Percentiles rank a stretch among this genome's conserved stretches.
phyloP scores from a whole-genome alignment of 2,797 vertebrate species.

The Amphiprion clarkii region DNA sequence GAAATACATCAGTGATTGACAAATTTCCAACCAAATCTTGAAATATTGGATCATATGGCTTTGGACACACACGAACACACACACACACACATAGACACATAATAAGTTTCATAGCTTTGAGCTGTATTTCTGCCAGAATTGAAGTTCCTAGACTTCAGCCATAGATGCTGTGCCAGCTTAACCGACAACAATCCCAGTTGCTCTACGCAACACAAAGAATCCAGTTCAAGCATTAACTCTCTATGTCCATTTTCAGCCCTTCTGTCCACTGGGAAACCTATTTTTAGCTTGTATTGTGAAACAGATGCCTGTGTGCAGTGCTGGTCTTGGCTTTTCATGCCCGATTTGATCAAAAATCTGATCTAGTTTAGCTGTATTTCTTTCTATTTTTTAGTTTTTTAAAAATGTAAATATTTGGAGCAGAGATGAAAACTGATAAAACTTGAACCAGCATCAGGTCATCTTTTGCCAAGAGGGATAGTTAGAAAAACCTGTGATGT shows the following conservation, averaged over 20 bases:
- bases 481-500: conserved; percentile 23
- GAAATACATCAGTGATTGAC: background rate
- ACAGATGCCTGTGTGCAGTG: conserved; percentile 14
- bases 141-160: conserved; percentile 43
- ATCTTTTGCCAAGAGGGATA: background rate
- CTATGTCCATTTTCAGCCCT: conserved; percentile 4
- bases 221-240: conserved; percentile 1
- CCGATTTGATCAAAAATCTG: conserved; percentile 1
- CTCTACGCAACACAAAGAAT: background rate
- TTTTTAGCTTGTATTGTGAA: conserved; percentile 32
- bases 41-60: background rate
- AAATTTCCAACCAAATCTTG: background rate
- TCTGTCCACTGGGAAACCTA: conserved; percentile 15
- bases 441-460: conserved; percentile 7
- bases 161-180: conserved; percentile 52
- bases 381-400: background rate
- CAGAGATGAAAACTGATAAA: background rate
- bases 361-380: background rate
- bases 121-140: conserved; percentile 38
- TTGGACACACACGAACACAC: conserved; percentile 3
- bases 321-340: background rate
- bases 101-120: conserved; percentile 16
- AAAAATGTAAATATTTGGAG: conserved; percentile 16
- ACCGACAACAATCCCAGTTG: conserved; percentile 26
- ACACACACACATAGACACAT: background rate